phyloP scores from a whole-genome alignment of 2,113 vertebrate genomes.

The Trochalopteron elliotii region DNA sequence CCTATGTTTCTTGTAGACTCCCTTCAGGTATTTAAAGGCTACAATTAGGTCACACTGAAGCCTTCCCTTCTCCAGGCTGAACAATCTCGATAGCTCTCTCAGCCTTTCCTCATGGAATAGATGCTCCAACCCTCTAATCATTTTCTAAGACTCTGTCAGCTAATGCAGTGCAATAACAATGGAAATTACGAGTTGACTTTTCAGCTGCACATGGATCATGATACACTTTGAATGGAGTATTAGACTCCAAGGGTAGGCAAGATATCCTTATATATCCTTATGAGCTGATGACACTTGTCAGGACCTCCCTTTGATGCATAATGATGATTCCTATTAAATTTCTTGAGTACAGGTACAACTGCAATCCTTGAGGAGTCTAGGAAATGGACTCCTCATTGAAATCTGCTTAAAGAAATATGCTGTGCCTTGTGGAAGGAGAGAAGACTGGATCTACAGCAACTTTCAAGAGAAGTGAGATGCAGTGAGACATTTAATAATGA shows the following conservation, averaged over 20 bases:
- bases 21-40: neutral
- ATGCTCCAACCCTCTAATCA: neutral
- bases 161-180: neutral
- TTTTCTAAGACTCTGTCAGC: neutral
- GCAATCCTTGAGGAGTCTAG: neutral
- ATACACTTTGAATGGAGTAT: neutral
- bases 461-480: neutral
- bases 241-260: neutral
- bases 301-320: neutral
- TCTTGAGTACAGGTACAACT: neutral
- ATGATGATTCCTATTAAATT: neutral
- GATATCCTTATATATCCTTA: neutral
- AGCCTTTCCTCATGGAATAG: neutral
- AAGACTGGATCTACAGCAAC: neutral
- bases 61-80: neutral
- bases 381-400: neutral
- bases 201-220: neutral
- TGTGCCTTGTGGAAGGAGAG: neutral
- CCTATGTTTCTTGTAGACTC: neutral
- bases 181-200: neutral
- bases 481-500: neutral
- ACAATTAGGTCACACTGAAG: neutral
- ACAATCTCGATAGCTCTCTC: neutral
- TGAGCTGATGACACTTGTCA: neutral
- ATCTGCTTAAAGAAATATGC: neutral